Percentiles rank a stretch among this genome's conserved stretches.
phyloP scores from a whole-genome alignment of 2,113 vertebrate species.

The Murina feae region DNA sequence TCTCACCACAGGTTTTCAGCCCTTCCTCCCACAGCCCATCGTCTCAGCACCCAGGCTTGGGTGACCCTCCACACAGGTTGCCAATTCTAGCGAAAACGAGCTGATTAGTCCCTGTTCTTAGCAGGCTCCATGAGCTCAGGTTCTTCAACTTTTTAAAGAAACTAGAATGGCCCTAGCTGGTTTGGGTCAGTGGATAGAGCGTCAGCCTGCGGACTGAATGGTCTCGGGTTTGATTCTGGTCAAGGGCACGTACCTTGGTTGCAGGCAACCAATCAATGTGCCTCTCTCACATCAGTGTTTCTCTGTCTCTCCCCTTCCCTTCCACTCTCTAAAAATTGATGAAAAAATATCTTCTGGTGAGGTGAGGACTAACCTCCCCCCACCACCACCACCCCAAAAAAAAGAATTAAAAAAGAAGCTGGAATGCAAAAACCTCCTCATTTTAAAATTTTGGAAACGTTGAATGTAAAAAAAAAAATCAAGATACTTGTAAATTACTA shows the following conservation, averaged over 20 bases:
- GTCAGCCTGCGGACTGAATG: no score
- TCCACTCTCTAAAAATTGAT: no score
- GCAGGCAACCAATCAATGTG: no score
- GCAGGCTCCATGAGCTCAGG: neutral
- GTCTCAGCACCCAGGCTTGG: neutral
- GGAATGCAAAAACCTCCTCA: neutral
- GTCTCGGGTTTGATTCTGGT: no score
- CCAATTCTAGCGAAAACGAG: neutral
- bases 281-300: no score
- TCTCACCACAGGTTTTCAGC: neutral
- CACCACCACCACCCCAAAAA: no score
- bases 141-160: neutral
- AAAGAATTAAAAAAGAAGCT: neutral
- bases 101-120: neutral
- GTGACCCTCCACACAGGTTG: no score
- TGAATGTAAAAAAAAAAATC: neutral
- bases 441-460: slow-evolving; percentile 13
- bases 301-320: no score
- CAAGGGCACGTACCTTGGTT: no score
- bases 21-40: neutral
- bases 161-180: neutral
- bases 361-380: no score
- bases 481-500: neutral
- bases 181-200: no score
- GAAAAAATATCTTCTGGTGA: no score